Conservation (phyloP, 1,140 invertebrate genomes). For the Euwallacea similis region DNA sequence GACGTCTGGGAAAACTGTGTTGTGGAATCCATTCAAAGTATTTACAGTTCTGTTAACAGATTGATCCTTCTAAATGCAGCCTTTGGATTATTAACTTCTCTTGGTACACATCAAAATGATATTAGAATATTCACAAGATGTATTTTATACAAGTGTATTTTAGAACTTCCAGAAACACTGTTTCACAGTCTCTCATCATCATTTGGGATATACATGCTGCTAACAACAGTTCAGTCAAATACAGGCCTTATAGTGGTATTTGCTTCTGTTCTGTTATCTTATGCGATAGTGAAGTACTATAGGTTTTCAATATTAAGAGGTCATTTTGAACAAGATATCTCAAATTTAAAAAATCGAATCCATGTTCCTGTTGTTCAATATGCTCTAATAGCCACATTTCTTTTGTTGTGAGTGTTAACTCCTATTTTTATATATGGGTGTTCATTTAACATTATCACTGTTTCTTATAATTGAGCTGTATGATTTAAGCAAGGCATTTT, state of each 20-base stretch:
- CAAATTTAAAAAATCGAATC: background rate
- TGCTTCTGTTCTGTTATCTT: conserved; percentile 14
- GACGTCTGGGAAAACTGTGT: conserved; percentile 46
- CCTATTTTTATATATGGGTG: background rate
- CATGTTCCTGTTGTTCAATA: conserved; percentile 21
- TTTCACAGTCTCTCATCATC: conserved; percentile 40
- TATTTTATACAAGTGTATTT: conserved; percentile 14
- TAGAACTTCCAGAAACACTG: conserved; percentile 30
- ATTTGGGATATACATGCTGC: conserved; percentile 41
- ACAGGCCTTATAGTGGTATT: conserved; percentile 38
- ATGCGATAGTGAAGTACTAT: conserved; percentile 21
- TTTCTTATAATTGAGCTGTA: background rate
- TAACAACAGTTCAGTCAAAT: conserved; percentile 34
- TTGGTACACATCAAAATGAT: conserved; percentile 20
- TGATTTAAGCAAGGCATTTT: too few relatives aligned
- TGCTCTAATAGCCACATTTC: conserved; percentile 28
- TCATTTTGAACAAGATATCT: conserved; percentile 10
- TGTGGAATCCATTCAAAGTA: conserved; percentile 40
- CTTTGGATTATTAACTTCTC: conserved; percentile 39
- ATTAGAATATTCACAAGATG: background rate
- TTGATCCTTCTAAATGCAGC: conserved; percentile 38
- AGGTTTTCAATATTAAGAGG: conserved; percentile 12
- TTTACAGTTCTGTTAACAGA: conserved; percentile 33
- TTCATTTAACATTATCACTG: background rate
- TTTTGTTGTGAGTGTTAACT: conserved; percentile 39